A percentile compares a stretch with the other conserved stretches of the same genome.
Evolutionary conservation across 2,888 invertebrate genomes (phyloP).

Genomic region (Eupeodes luniger): DNA sequence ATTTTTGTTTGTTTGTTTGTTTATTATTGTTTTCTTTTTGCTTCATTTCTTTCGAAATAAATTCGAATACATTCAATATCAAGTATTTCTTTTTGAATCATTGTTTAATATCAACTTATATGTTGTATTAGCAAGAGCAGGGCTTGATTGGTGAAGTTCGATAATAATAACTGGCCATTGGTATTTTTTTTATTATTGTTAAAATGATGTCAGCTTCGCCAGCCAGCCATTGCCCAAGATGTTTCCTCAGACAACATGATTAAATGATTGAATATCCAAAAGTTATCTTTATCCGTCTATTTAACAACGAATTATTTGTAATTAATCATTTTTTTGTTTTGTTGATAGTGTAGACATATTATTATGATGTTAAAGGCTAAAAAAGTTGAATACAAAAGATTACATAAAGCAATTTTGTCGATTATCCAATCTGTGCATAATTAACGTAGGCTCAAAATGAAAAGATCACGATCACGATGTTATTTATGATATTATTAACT

Average conservation of each 20-base stretch:
- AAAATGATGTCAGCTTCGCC: constrained; percentile 15
- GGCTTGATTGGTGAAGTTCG: not conserved
- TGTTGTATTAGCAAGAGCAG: not conserved
- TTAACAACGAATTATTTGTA: constrained; percentile 10
- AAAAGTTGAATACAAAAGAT: not conserved
- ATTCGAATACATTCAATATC: not conserved
- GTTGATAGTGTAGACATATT: not conserved
- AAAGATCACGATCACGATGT: too few species aligned
- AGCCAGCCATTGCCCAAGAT: not conserved
- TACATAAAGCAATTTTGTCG: not conserved
- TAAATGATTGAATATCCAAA: constrained; percentile 15
- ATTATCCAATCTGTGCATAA: too few species aligned
- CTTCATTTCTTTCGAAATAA: not conserved
- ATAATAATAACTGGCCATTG: constrained; percentile 14
- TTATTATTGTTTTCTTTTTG: not conserved
- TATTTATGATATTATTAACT: too few species aligned
- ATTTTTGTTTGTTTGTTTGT: constrained; percentile 20
- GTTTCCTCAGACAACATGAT: constrained; percentile 13
- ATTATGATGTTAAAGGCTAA: not conserved
- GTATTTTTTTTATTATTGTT: not conserved
- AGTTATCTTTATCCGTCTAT: constrained; percentile 20
- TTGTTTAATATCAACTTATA: constrained; percentile 8
- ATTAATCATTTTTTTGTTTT: constrained; percentile 12
- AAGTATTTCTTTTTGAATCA: not conserved
- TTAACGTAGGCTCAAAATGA: too few species aligned